Evolutionary conservation across 37 sponge, comb jelly and placozoan genomes (phyloP).

Genomic region (Diacarnus erythraeanus): DNA sequence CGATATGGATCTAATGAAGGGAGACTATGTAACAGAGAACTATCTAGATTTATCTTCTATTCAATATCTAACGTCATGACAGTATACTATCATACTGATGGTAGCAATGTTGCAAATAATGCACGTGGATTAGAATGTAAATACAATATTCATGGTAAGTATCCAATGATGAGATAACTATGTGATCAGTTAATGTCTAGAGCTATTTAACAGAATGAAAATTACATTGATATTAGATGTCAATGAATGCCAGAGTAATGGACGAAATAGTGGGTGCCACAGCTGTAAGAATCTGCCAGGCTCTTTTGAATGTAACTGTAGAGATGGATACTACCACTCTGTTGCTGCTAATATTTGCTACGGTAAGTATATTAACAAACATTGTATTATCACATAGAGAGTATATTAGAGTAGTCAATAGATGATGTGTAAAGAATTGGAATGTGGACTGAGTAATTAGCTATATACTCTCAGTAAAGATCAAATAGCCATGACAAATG

Average conservation of each 20-base stretch:
- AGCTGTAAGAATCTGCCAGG: slow-evolving; percentile 33
- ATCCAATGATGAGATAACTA: neutral
- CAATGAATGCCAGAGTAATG: neutral
- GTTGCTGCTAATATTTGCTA: slow-evolving; percentile 21
- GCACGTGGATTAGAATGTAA: neutral
- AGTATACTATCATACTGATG: slow-evolving; percentile 8
- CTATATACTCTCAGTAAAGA: neutral
- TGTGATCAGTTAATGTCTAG: neutral
- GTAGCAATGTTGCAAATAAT: neutral
- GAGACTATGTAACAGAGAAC: neutral
- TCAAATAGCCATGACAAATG: too few species aligned
- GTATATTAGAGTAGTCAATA: neutral
- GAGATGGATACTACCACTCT: slow-evolving; percentile 33
- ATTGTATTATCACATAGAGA: neutral
- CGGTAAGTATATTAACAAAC: slow-evolving; percentile 8
- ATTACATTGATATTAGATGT: too few species aligned
- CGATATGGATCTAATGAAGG: neutral
- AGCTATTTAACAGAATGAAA: too few species aligned
- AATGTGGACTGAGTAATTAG: too few species aligned
- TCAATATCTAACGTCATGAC: neutral
- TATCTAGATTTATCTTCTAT: too few species aligned
- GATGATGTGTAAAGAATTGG: neutral
- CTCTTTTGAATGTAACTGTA: slow-evolving; percentile 48
- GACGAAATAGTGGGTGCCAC: slow-evolving; percentile 14
- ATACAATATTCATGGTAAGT: neutral